Evolutionary conservation across 1,140 invertebrate genomes (phyloP), one percentile per base, ranked within the genome.

Genomic region (Probaryconus sp.): DNA sequence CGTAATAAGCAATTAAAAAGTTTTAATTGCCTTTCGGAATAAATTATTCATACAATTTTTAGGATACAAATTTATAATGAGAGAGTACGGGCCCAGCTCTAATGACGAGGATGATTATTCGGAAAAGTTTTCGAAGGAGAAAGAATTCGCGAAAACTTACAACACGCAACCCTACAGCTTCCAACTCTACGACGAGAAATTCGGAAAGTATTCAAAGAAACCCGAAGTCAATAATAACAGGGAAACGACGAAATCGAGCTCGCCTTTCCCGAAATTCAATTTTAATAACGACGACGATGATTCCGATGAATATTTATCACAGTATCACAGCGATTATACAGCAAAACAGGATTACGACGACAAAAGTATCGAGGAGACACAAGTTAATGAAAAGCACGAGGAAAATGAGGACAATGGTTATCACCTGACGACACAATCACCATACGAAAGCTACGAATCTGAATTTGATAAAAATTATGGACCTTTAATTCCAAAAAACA

Each of bases 121-220:
- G 0, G 42, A 5, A 28, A 78, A 65, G 24, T 56, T 67, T 40
- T 74, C 73, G 6, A 78, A 78, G 13, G 56, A 64, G 21, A 28
- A 74, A 2, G 45, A 45, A 18, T 48, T 16, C 3, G 65, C 61
- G 37, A 63, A 77, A 9, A 65, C 80, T 53, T 81, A 77, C 9
- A 71, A 76, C 1, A 75, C n/a, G n/a, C n/a, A 56, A 5, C 47
- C 63, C 7, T 78, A 76, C 38, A 73, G 78, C 9, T 82, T 85
- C 17, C 79, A 80, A 18, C 48, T 81, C 2, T 86, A 85, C 47
- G 81, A 86, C 20, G 78, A 81, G 30, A 83, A 79, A 65, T 83
- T 85, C 40, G 63, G 72, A 9, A 85, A 77, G 16, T 51, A 56
- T 63, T 43, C 40, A 6, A 72, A 45, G 10, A 73, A 65, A 24